Evolutionary conservation across 1,140 invertebrate genomes (phyloP), one percentile per base, ranked within the genome.

Genomic region (Ptiloglossa arizonensis): DNA sequence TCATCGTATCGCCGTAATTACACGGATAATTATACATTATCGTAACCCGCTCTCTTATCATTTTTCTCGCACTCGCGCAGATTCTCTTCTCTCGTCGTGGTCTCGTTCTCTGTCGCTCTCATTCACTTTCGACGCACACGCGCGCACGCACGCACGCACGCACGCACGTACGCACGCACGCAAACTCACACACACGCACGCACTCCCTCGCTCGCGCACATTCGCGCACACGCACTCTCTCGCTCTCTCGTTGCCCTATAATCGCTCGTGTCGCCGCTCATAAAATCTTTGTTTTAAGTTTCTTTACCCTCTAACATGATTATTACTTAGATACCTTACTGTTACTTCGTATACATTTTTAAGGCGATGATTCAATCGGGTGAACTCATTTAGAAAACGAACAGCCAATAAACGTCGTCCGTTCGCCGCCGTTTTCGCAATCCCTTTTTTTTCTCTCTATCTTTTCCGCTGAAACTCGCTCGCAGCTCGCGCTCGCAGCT

Each of bases 321-420:
- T 91, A 93, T 93, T 93, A 92, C 88, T 93, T 92, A 92, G 87
- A 91, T 92, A 93, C 88, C 91, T 93, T 92, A 91, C 82, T 89
- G 90, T 92, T 92, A 93, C 86, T 93, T 93, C 92, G 92, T 93
- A 93, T 93, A 93, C 92, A 93, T 92, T 92, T 92, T 93, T 93
- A 93, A 93, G 92, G 92, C 92, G 92, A 93, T 93, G 91, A 93
- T 93, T 93, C 90, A 93, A 93, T 93, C 88, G 91, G 90, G 90
- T 93, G 90, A 92, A 93, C 89, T 92, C 89, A 89, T 92, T 89
- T 86, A 87, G 88, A 90, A 76, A 85, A 91, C 89, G 87, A 92
- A 92, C 91, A 92, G 91, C 90, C 90, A 90, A 92, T 91, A 76
- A 76, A 81, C 85, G 87, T 88, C 86, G 82, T 87, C 74, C 79